Evolutionary conservation across 2,797 vertebrate genomes (phyloP).

Genomic region (Micropoecilia bifurca): DNA sequence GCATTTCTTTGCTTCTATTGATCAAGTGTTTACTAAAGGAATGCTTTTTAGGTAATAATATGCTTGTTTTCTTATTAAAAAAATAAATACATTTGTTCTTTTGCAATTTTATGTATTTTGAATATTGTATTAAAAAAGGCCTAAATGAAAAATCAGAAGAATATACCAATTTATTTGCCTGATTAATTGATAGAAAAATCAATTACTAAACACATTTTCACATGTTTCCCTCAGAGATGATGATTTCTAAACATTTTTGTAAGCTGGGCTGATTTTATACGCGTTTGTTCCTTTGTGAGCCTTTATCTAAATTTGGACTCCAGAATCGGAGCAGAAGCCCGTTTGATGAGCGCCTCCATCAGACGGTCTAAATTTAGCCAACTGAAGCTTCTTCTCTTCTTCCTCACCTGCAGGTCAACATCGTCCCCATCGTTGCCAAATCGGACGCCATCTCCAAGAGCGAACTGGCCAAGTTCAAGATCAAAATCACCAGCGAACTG

Average conservation of each 20-base stretch:
- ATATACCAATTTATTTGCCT: too few relatives aligned
- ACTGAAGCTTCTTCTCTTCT: background rate
- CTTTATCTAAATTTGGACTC: slow-evolving; percentile 14
- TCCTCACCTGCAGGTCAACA: slow-evolving; percentile 88
- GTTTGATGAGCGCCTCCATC: slow-evolving; percentile 8
- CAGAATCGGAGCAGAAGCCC: background rate
- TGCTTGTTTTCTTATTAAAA: too few relatives aligned
- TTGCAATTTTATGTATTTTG: too few relatives aligned
- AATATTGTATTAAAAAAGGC: background rate
- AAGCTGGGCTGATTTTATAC: background rate
- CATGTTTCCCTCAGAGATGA: background rate
- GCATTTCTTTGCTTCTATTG: too few relatives aligned
- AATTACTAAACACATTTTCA: too few relatives aligned
- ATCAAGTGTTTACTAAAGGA: too few relatives aligned
- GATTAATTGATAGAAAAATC: too few relatives aligned
- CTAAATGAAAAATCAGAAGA: too few relatives aligned
- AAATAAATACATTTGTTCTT: too few relatives aligned
- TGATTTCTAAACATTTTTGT: background rate
- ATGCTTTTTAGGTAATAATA: too few relatives aligned
- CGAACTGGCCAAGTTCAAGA: slow-evolving; percentile 98
- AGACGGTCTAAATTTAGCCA: slow-evolving; percentile 31
- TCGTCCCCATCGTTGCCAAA: slow-evolving; percentile 97
- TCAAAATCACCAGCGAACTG: slow-evolving; percentile 97
- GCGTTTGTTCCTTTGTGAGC: background rate
- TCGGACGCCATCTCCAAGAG: slow-evolving; percentile 98